phyloP scores from a whole-genome alignment of 2,888 invertebrate genomes.

The Itoplectis maculator region DNA sequence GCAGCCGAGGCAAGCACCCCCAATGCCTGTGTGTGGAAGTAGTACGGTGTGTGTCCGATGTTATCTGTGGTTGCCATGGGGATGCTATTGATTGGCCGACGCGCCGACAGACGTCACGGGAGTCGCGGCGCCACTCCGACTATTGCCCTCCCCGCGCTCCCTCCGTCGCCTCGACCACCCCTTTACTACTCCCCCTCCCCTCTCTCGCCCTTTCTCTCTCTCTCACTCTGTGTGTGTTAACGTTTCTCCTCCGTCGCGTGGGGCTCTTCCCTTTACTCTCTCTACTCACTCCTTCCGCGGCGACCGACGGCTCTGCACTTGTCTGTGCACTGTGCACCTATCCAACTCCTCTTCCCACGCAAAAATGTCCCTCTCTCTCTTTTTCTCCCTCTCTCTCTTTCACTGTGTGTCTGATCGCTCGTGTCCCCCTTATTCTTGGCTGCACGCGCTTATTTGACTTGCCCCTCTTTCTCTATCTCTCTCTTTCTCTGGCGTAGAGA shows the following conservation, averaged over 20 bases:
- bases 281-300: slow-evolving; percentile 45
- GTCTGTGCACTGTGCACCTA: slow-evolving; percentile 2
- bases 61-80: slow-evolving; percentile 85
- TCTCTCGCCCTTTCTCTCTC: slow-evolving; percentile 58
- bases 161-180: slow-evolving; percentile 64
- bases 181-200: slow-evolving; percentile 66
- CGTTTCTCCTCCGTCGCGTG: slow-evolving; percentile 27
- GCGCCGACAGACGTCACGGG: slow-evolving; percentile 86
- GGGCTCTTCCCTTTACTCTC: slow-evolving; percentile 54
- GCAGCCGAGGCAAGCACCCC: not conserved
- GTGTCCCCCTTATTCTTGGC: slow-evolving; percentile 37
- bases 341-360: slow-evolving; percentile 19
- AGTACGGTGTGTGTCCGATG: slow-evolving; percentile 83
- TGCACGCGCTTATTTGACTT: slow-evolving; percentile 21
- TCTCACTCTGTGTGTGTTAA: slow-evolving; percentile 12
- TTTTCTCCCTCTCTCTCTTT: not conserved
- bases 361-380: slow-evolving; percentile 8
- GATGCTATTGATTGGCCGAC: slow-evolving; percentile 85
- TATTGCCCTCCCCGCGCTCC: slow-evolving; percentile 85
- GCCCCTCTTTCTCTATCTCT: slow-evolving; percentile 19
- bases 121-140: slow-evolving; percentile 86
- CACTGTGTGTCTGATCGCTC: slow-evolving; percentile 2
- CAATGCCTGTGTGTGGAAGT: slow-evolving; percentile 71
- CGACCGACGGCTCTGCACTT: slow-evolving; percentile 48
- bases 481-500: not conserved